phyloP scores from a whole-genome alignment of 1,140 invertebrate species.

The Zaprionus camerounensis region DNA sequence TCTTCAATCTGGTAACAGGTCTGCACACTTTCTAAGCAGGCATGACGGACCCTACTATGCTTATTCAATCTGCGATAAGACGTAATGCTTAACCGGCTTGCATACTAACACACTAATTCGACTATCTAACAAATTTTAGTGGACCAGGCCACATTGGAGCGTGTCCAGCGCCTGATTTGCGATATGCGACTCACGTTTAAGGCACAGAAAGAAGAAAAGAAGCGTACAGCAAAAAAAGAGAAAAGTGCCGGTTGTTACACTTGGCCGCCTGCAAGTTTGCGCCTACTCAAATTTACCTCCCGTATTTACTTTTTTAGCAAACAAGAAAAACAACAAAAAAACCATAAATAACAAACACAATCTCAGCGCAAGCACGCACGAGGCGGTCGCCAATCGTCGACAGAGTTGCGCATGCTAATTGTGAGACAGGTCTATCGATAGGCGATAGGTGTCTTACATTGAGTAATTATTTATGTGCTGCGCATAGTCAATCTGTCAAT shows the following conservation, averaged over 20 bases:
- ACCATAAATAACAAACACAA: conserved; percentile 46
- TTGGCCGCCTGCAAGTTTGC: conserved; percentile 58
- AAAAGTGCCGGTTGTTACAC: conserved; percentile 66
- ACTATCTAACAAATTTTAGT: conserved; percentile 66
- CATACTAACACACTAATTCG: conserved; percentile 64
- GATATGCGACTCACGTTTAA: conserved; percentile 73
- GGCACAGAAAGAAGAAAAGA: conserved; percentile 34
- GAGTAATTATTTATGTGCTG: conserved; percentile 47
- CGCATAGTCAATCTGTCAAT: conserved; percentile 56
- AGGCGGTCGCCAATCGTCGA: conserved; percentile 31
- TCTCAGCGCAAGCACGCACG: conserved; percentile 17
- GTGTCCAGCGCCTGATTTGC: conserved; percentile 61
- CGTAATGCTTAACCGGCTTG: conserved; percentile 69
- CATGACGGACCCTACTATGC: conserved; percentile 18
- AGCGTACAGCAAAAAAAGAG: conserved; percentile 46
- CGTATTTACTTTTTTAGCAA: conserved; percentile 66
- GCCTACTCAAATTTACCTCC: conserved; percentile 53
- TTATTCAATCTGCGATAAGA: conserved; percentile 78
- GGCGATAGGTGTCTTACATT: conserved; percentile 18
- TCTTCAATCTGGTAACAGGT: not conserved
- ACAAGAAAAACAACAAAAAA: conserved; percentile 45
- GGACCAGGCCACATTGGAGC: conserved; percentile 71
- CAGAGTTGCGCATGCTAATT: conserved; percentile 76
- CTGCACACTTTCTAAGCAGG: conserved; percentile 67
- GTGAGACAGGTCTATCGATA: conserved; percentile 60